Evolutionary conservation across 2,797 vertebrate genomes (phyloP).

Genomic region (Eutrigla gurnardus): DNA sequence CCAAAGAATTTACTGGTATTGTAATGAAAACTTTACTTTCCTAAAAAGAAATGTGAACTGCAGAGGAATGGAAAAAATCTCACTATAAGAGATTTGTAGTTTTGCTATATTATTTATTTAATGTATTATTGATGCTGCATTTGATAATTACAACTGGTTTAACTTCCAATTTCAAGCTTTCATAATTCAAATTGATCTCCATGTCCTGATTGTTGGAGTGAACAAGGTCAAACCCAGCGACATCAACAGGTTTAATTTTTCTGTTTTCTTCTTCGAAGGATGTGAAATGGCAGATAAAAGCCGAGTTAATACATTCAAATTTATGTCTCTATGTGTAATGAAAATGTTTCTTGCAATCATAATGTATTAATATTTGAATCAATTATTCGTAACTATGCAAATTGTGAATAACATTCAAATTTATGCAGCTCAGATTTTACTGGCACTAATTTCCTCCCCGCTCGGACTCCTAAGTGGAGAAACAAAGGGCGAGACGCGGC

Average conservation of each 20-base stretch:
- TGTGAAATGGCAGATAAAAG: not conserved
- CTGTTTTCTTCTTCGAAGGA: not conserved
- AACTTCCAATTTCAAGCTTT: not conserved
- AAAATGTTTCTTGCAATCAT: not conserved
- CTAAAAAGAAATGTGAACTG: not conserved
- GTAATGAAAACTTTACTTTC: not conserved
- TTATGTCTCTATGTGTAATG: not conserved
- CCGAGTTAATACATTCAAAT: not conserved
- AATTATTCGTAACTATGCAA: not conserved
- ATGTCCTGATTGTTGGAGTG: not conserved
- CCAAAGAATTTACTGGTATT: conserved; percentile 7
- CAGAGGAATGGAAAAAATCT: not conserved
- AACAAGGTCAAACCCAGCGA: not conserved
- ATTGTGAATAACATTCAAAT: conserved; percentile 8
- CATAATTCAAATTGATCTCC: not conserved
- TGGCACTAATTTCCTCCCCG: not conserved
- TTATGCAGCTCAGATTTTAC: not conserved
- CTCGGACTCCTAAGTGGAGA: not conserved
- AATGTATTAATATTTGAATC: not conserved
- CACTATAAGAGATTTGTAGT: not conserved
- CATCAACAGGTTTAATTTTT: not conserved
- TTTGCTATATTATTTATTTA: conserved; percentile 6
- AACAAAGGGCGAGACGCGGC: conserved; percentile 8
- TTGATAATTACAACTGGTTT: not conserved
- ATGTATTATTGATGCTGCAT: not conserved